These are phyloP conservation scores for Cryptoblepharus egeriae DNA, from an alignment of 2,797 vertebrate genomes.

Conservation along the genomic window DNA sequence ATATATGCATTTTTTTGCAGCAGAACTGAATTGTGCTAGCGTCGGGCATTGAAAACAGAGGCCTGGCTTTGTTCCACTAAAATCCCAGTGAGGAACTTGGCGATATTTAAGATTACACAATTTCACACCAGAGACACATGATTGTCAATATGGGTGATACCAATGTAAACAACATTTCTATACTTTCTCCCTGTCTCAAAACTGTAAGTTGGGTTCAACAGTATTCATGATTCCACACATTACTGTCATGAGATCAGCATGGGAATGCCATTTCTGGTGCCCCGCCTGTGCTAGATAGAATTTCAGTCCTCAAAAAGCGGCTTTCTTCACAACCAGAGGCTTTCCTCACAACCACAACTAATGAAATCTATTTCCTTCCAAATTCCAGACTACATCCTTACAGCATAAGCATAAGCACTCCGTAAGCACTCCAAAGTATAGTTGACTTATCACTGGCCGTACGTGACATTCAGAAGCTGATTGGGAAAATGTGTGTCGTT, in stretches of 20 bases:
- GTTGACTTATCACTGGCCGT: background rate
- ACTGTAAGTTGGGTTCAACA: background rate
- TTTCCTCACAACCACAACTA: background rate
- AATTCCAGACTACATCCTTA: background rate
- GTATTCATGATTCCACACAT: background rate
- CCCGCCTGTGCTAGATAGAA: background rate
- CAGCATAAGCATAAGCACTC: background rate
- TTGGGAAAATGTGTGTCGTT: too few relatives aligned
- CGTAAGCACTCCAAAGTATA: background rate
- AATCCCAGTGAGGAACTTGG: background rate
- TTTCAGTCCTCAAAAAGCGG: background rate
- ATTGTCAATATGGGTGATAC: background rate
- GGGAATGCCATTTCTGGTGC: too few relatives aligned
- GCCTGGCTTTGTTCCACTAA: background rate
- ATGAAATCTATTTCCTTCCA: background rate
- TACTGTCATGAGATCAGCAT: background rate
- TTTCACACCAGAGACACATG: background rate
- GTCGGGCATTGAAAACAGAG: background rate
- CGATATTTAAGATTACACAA: background rate
- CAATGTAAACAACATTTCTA: too few relatives aligned
- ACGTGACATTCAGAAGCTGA: too few relatives aligned
- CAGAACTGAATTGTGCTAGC: background rate
- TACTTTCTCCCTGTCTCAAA: too few relatives aligned
- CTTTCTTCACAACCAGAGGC: background rate
- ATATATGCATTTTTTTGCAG: rapidly evolving